These are phyloP conservation scores for Nesospiza acunhae DNA, from an alignment of 2,113 vertebrate species.

Conservation along the genomic window DNA sequence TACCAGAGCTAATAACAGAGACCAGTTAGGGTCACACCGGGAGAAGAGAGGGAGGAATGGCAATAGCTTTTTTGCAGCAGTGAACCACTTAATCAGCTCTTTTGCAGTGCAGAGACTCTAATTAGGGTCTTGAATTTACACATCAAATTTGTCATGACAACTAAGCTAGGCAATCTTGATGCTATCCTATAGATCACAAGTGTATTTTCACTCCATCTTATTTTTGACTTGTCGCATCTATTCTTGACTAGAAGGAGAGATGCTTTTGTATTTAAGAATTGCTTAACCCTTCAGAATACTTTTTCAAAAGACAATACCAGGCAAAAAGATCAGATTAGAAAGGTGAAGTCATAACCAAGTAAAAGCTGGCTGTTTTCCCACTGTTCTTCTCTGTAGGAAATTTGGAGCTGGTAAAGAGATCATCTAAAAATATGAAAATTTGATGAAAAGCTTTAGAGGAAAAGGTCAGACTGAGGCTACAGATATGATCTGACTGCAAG, in stretches of 20 bases:
- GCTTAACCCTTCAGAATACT: neutral
- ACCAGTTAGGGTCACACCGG: neutral
- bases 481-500: neutral
- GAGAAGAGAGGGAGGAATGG: neutral
- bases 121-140: neutral
- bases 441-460: neutral
- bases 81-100: neutral
- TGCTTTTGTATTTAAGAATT: neutral
- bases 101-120: neutral
- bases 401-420: neutral
- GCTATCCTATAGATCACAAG: neutral
- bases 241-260: neutral
- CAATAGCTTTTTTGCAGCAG: neutral
- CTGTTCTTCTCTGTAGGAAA: neutral
- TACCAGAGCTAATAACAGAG: neutral
- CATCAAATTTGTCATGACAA: neutral
- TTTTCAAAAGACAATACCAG: neutral
- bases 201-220: neutral
- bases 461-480: neutral
- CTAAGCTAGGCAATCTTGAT: neutral
- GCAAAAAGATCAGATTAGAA: neutral
- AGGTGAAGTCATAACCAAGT: neutral
- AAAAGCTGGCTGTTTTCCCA: neutral
- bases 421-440: neutral
- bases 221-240: neutral